Base-by-base conservation (phyloP, 2,888 invertebrate species). In the Strigamia crassipes region DNA sequence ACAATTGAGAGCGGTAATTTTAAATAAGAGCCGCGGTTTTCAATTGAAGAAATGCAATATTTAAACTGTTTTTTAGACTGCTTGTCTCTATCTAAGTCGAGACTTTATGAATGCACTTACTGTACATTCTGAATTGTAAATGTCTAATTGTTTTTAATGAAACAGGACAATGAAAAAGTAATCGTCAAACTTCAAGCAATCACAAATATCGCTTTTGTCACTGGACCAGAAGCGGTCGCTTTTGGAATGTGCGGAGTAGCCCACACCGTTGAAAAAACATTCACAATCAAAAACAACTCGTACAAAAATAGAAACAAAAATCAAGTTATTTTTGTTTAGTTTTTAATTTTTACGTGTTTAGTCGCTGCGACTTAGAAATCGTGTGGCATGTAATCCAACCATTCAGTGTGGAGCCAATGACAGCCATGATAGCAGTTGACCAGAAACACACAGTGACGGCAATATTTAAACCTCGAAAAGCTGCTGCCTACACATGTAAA, bases 231-330 rank as follows among this genome's bases (percentile, higher is more conserved):
- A 15, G 12, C 8, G 9, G 12, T 73, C 4, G 3, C 31, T 73
- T 31, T 73, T 12, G 73, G 73, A 2, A 73, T 73, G 73, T 73
- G 73, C 8, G 73, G 27, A 23, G 73, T 73, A 0, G 31, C 73
- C n/a, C 31, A 73, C 0, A 73, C 73, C 5, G n/a, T 73, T 27
- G 15, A 73, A 73, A 73, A 73, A n/a, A 27, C 73, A 73, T 73
- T 73, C 13, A 5, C 31, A 27, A 73, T 73, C 15, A 31, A 27
- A 12, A 73, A 73, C 73, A 73, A 73, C 73, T 73, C 73, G 73
- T 73, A 73, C 27, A 73, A 4, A 4, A 31, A 51, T 1, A 51
- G 3, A 27, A 2, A 27, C 1, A 27, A 2, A 27, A 27, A 27
- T 27, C 27, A 27, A 27, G n/a, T n/a, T n/a, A n/a, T n/a, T n/a